A percentile compares a stretch with the other conserved stretches of the same genome.
Evolutionary conservation across 2,888 invertebrate genomes (phyloP).

Genomic region (Epirrita christyi): DNA sequence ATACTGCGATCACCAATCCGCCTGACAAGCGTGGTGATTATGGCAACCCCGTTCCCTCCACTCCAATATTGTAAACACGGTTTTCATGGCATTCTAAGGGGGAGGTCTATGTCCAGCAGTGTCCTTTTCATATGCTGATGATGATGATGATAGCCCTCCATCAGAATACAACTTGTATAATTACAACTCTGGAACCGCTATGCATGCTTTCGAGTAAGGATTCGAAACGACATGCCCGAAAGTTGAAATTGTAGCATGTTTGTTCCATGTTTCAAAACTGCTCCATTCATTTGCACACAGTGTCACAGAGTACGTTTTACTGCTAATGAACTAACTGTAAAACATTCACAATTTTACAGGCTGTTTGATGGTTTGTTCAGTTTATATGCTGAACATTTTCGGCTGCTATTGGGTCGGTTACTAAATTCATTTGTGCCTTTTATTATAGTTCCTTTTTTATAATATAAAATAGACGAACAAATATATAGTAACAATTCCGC

Average conservation of each 20-base stretch:
- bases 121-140: too few relatives aligned
- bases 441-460: too few relatives aligned
- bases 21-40: too few relatives aligned
- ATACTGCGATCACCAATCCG: too few relatives aligned
- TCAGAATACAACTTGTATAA: slow-evolving; percentile 5
- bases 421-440: neutral
- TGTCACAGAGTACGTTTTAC: slow-evolving; percentile 22
- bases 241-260: slow-evolving; percentile 26
- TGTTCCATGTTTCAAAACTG: slow-evolving; percentile 19
- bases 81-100: too few relatives aligned
- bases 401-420: neutral
- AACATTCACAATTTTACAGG: slow-evolving; percentile 16
- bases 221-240: slow-evolving; percentile 18
- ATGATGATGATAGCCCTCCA: too few relatives aligned
- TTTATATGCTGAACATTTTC: slow-evolving; percentile 8
- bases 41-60: too few relatives aligned
- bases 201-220: slow-evolving; percentile 15
- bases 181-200: slow-evolving; percentile 12
- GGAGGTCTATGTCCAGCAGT: too few relatives aligned
- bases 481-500: too few relatives aligned
- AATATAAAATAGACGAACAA: too few relatives aligned
- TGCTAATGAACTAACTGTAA: slow-evolving; percentile 27
- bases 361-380: slow-evolving; percentile 1
- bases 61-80: too few relatives aligned
- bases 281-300: slow-evolving; percentile 20